A percentile compares a stretch with the other conserved stretches of the same genome.
phyloP scores from a whole-genome alignment of 2,797 vertebrate species.

The Heterohyrax brucei region DNA sequence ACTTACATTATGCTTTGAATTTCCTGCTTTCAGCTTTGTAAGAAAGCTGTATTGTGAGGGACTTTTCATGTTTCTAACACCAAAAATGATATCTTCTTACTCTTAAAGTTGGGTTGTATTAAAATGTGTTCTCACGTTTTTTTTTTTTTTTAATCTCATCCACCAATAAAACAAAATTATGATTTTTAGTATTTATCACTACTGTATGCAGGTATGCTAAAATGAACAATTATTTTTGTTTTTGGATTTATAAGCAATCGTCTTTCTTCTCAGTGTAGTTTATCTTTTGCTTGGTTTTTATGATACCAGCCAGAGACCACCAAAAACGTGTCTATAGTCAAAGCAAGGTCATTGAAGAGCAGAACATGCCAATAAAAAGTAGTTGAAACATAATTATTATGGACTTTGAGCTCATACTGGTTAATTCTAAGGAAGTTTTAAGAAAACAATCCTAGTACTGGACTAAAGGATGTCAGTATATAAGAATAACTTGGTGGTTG shows the following conservation, averaged over 20 bases:
- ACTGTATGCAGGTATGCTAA: slow-evolving; percentile 23
- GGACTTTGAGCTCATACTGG: not conserved
- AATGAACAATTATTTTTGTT: slow-evolving; percentile 16
- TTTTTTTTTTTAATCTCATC: slow-evolving; percentile 37
- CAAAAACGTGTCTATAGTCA: not conserved
- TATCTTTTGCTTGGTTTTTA: not conserved
- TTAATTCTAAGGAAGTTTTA: not conserved
- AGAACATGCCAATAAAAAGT: not conserved
- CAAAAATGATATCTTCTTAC: not conserved
- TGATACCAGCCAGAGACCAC: not conserved
- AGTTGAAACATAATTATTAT: not conserved
- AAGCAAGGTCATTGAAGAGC: not conserved
- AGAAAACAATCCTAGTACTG: not conserved
- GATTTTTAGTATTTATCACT: not conserved
- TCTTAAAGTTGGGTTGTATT: not conserved
- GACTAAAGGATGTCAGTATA: not conserved
- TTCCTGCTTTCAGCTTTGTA: slow-evolving; percentile 61
- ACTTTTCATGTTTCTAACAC: slow-evolving; percentile 54
- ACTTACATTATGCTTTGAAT: slow-evolving; percentile 9
- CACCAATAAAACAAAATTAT: slow-evolving; percentile 18
- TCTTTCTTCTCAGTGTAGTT: not conserved
- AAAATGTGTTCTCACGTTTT: not conserved
- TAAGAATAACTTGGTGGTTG: not conserved
- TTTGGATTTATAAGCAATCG: slow-evolving; percentile 57
- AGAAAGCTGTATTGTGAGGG: not conserved